A percentile compares a stretch with the other conserved stretches of the same genome.
Evolutionary conservation across 2,113 vertebrate species (phyloP).

Genomic region (Hepsetus odoe): DNA sequence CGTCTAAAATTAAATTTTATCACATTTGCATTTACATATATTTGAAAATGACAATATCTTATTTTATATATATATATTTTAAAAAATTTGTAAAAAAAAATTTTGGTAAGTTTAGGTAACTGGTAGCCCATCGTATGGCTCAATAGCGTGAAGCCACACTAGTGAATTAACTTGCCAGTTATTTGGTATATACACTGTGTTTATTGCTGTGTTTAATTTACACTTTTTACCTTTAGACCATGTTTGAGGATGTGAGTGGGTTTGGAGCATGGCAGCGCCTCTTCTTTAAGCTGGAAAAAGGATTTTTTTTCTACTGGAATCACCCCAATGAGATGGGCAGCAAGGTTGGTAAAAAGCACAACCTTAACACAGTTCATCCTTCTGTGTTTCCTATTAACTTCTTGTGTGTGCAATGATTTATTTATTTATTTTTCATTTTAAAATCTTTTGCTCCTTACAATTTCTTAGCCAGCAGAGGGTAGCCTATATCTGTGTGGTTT

Average conservation of each 20-base stretch:
- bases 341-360: slow-evolving; percentile 63
- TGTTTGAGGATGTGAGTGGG: slow-evolving; percentile 78
- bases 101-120: too few species aligned
- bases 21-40: too few species aligned
- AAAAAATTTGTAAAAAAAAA: too few species aligned
- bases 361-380: background rate
- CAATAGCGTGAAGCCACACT: too few species aligned
- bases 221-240: slow-evolving; percentile 64
- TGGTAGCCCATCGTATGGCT: too few species aligned
- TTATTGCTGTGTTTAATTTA: background rate
- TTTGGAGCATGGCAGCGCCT: slow-evolving; percentile 78
- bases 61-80: too few species aligned
- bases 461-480: slow-evolving; percentile 72
- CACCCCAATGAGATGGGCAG: slow-evolving; percentile 73
- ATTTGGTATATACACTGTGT: background rate
- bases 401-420: background rate
- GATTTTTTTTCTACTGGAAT: slow-evolving; percentile 74
- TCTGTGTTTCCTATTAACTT: background rate
- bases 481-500: slow-evolving; percentile 69
- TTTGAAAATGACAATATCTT: too few species aligned
- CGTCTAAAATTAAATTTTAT: too few species aligned
- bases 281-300: slow-evolving; percentile 73
- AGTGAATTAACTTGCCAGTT: too few species aligned
- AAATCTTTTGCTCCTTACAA: background rate
- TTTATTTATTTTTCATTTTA: too few species aligned